Evolutionary conservation across 2,797 vertebrate species (phyloP), one percentile per base, ranked within the genome.

Genomic region (Bryconaethiops microstoma): DNA sequence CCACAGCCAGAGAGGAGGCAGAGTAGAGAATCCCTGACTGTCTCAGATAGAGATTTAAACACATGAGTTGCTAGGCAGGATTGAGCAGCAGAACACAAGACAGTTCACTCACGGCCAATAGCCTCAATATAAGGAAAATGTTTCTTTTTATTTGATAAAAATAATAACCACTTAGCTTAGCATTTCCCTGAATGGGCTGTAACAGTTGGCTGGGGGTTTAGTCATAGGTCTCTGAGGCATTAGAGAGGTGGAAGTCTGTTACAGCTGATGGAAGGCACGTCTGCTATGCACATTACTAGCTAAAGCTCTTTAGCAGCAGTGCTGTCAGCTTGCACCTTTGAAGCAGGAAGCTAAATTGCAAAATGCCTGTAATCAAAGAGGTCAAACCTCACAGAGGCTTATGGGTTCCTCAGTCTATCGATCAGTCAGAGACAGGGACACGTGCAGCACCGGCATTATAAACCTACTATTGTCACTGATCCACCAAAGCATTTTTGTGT

Each of bases 301-400:
- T 87, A 81, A 91, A 94, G 82, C 85, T 84, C 72, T 91, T 89
- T 81, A 84, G 82, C 90, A 90, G 87, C 73, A 62, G 71, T 85
- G 48, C 60, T 82, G 63, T 80, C 23, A 54, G 86, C 82, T 68
- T 68, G 74, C 78, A 74, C 65, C 81, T 17, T 69, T 60, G 63
- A 74, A 83, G n/a, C 69, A 45, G 77, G 73, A 78, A 81, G 52
- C 74, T 59, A 19, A 79, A 86, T 83, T 78, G 79, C 84, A 87
- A 82, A 90, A 80, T 23, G 39, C 29, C 69, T 73, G 63, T 83
- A 86, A 89, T 89, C 64, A 85, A 75, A 78, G 78, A 76, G 82
- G 89, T 87, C 42, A 67, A 52, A 84, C 39, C 40, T 69, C 42
- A 10, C 57, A 23, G 17, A 25, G 17, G 63, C 17, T 86, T 84